Evolutionary conservation across 2,888 invertebrate species (phyloP), one percentile per base, ranked within the genome.

Genomic region (Cataglyphis livida): DNA sequence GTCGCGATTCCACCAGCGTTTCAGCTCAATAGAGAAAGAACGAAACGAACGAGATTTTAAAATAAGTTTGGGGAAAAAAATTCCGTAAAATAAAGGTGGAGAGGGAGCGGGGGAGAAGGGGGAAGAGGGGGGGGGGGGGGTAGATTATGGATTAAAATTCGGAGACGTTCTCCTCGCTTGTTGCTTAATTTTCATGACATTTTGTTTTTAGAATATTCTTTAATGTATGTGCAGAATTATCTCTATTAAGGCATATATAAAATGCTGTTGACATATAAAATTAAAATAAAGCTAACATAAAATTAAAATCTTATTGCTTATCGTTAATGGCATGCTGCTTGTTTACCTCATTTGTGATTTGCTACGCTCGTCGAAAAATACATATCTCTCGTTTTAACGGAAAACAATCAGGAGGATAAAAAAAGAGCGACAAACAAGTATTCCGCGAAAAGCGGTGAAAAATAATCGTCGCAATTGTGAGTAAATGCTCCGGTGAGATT

Each of bases 21-120:
- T 21, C 38, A 57, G n/a, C 3, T 5, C 32, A 41, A 32, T 12
- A 41, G 12, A 76, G 25, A 25, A 25, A 25, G 25, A 48, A 64
- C 10, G 6, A 68, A 35, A 51, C 25, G 4, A 21, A n/a, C 6
- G 38, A 38, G 25, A 65, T 75, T 25, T 35, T 48, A 51, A 44
- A 62, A 74, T 44, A 28, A 74, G n/a, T 62, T 62, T 44, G 62
- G 18, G 15, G 38, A 61, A n/a, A 73, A 44, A 41, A 21, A 61
- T 15, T 62, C n/a, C 10, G 2, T 21, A n/a, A 21, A 21, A 54
- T 10, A 25, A 25, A 25, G 25, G 25, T 1, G 25, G 25, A 25
- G 25, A 25, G 25, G 25, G 25, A 0, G 25, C 25, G 25, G 25
- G 25, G 25, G 25, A 25, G 1, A 25, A 25, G 25, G 25, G 25